Evolutionary conservation across 2,797 vertebrate genomes (phyloP).

Genomic region (Aotus griseimembra): DNA sequence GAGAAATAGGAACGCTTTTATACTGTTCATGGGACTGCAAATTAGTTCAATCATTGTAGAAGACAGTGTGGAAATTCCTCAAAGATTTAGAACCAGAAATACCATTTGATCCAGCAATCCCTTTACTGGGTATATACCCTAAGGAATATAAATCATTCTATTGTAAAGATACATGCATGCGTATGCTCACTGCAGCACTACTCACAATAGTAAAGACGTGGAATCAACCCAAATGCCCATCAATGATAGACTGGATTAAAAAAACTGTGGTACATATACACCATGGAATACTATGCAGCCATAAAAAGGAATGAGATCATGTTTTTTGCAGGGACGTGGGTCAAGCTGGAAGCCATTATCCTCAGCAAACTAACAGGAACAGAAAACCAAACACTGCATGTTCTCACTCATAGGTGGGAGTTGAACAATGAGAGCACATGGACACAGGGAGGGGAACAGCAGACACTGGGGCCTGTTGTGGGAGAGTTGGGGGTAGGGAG

Average conservation of each 20-base stretch:
- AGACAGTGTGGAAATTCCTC: not conserved
- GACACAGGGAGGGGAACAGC: not conserved
- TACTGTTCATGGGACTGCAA: not conserved
- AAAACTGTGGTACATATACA: not conserved
- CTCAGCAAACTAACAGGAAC: not conserved
- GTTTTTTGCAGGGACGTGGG: not conserved
- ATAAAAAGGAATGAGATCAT: not conserved
- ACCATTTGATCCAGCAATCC: not conserved
- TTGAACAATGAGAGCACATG: not conserved
- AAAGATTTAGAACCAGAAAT: not conserved
- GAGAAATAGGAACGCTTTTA: not conserved
- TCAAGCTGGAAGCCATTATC: not conserved
- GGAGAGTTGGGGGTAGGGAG: not conserved
- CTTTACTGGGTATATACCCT: not conserved
- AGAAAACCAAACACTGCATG: not conserved
- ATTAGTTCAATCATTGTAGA: not conserved
- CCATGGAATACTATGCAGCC: not conserved
- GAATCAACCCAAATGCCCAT: not conserved
- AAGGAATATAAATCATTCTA: not conserved
- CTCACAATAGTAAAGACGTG: not conserved
- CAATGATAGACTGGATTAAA: not conserved
- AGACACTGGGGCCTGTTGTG: not conserved
- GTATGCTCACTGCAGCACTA: not conserved
- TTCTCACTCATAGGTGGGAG: not conserved
- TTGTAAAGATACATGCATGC: not conserved